Base-by-base conservation (phyloP, 2,797 vertebrate species). In the Meda fulgida region DNA sequence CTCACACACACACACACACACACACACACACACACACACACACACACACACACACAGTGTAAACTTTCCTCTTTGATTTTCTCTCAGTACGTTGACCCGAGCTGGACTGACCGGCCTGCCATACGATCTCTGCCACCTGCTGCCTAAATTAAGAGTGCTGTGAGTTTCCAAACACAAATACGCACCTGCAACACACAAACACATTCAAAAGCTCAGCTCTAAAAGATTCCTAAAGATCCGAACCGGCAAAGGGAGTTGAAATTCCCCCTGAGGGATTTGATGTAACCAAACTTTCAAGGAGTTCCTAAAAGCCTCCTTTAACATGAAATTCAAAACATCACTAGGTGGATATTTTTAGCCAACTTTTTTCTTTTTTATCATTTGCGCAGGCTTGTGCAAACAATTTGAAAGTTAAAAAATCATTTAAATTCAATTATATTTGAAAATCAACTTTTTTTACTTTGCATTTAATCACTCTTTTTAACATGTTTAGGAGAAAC, bases 111-210 rank as follows among this genome's bases (percentile, higher is more conserved):
- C 88, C 84, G 92, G 93, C 82, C 96, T 99, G 84, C 97, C 97
- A 81, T 90, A 91, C 23, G 95, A 95, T 88, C 96, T 98, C 90
- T 99, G 98, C 91, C 97, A 97, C 90, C 97, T 98, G 93, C 95
- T 98, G 89, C 96, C 97, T 92, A 94, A 92, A 90, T 96, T 99
- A 87, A 96, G 94, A 92, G 92, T 97, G 86, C 94, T 99, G 98
- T 99, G 92, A 98, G 98, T 98, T 80, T 79, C 70, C 75, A 31
- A 48, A 78, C 81, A 73, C 58, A 72, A 36, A 72, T 53, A 83
- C 2, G 10, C 81, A 79, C 75, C 81, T 84, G 60, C 31, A 80
- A 73, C 48, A 80, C 66, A 86, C 79, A 82, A n/a, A 83, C 29
- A 60, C 51, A 48, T 38, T 36, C 0, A 3, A n/a, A 80, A 51